Evolutionary conservation across 2,888 invertebrate genomes (phyloP).

Genomic region (Scaeva pyrastri): DNA sequence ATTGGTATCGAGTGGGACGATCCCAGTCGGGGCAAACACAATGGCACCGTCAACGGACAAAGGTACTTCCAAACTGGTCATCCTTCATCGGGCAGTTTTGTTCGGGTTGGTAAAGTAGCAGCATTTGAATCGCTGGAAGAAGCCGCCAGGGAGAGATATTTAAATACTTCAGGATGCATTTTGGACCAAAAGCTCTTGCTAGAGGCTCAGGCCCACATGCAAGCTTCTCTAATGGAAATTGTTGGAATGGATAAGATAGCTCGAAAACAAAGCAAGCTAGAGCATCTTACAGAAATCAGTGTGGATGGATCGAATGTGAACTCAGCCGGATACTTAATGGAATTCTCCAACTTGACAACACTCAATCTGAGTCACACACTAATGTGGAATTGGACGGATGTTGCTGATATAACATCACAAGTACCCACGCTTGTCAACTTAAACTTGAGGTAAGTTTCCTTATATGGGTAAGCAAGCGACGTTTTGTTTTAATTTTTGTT

Average conservation of each 20-base stretch:
- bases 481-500: background rate
- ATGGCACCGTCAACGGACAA: slow-evolving; percentile 92
- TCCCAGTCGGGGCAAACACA: slow-evolving; percentile 94
- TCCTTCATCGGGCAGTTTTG: slow-evolving; percentile 94
- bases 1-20: slow-evolving; percentile 99
- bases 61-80: slow-evolving; percentile 92
- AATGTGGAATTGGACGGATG: slow-evolving; percentile 83
- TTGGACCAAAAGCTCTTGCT: slow-evolving; percentile 87
- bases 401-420: slow-evolving; percentile 82
- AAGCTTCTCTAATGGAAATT: slow-evolving; percentile 93
- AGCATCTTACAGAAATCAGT: slow-evolving; percentile 81
- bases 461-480: background rate
- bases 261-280: slow-evolving; percentile 85
- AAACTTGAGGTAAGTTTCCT: slow-evolving; percentile 80
- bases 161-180: slow-evolving; percentile 84
- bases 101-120: slow-evolving; percentile 92
- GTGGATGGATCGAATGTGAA: slow-evolving; percentile 85
- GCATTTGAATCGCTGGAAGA: slow-evolving; percentile 89
- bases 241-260: slow-evolving; percentile 95
- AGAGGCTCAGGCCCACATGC: slow-evolving; percentile 89
- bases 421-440: slow-evolving; percentile 81
- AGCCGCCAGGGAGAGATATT: slow-evolving; percentile 90
- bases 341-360: slow-evolving; percentile 81
- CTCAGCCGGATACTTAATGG: slow-evolving; percentile 87
- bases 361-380: slow-evolving; percentile 82